Conservation (phyloP, 2,797 vertebrate genomes). For the Columba guinea region DNA sequence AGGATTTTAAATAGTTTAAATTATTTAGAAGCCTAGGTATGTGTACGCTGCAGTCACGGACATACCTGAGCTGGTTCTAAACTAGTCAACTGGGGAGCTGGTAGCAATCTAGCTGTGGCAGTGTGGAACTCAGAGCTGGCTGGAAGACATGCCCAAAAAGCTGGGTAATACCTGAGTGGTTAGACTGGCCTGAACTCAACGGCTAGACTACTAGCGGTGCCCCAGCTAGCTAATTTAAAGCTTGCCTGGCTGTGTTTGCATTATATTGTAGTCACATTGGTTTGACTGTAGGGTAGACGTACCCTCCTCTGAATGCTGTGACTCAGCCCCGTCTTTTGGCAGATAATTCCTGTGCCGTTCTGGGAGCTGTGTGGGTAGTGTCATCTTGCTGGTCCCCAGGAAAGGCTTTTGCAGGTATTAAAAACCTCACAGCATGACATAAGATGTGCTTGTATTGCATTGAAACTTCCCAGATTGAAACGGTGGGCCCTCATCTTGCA, state of each 20-base stretch:
- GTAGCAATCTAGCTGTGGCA: background rate
- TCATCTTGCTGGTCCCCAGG: background rate
- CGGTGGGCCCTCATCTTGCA: background rate
- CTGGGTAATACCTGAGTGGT: background rate
- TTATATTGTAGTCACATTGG: background rate
- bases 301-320: background rate
- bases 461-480: background rate
- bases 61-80: slow-evolving; percentile 31
- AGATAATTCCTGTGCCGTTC: accelerated
- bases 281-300: background rate
- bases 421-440: background rate
- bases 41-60: background rate
- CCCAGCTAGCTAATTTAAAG: background rate
- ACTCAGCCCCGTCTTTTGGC: background rate
- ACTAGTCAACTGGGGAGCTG: background rate
- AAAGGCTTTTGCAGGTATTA: background rate
- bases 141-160: slow-evolving; percentile 19
- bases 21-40: background rate
- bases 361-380: background rate
- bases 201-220: background rate
- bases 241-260: background rate
- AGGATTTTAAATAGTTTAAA: background rate
- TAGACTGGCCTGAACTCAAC: background rate
- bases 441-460: accelerated
- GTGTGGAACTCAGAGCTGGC: background rate